These are phyloP conservation scores for Ancistrus triradiatus DNA, from an alignment of 2,113 vertebrate genomes.

Conservation along the genomic window DNA sequence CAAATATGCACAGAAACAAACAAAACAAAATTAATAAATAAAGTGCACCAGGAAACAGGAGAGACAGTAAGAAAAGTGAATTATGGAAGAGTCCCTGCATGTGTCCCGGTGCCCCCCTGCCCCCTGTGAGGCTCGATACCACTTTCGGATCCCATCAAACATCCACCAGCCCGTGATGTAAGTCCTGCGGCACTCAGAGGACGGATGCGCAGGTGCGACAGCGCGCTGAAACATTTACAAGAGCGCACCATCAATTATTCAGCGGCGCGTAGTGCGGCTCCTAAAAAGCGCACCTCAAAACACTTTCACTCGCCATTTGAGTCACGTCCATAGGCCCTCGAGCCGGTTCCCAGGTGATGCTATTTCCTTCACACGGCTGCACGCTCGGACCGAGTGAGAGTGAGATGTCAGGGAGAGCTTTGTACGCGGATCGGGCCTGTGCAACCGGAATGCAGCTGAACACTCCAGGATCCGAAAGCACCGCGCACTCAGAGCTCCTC, in stretches of 20 bases:
- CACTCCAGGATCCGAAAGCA: no score
- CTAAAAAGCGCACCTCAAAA: background rate
- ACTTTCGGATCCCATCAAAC: slow-evolving; percentile 8
- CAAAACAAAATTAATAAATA: no score
- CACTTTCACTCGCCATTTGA: slow-evolving; percentile 12
- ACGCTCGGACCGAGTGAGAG: background rate
- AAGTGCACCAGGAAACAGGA: no score
- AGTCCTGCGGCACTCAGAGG: slow-evolving; percentile 24
- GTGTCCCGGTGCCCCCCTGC: no score
- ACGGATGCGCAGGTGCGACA: slow-evolving; percentile 30
- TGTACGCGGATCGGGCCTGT: background rate
- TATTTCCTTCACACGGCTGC: background rate
- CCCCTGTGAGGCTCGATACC: background rate
- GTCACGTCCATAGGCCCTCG: slow-evolving; percentile 25
- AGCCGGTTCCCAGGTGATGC: slow-evolving; percentile 1
- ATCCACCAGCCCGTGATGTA: slow-evolving; percentile 11
- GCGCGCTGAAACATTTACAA: slow-evolving; percentile 31
- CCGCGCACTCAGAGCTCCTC: no score
- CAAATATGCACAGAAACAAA: no score
- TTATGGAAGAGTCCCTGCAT: no score
- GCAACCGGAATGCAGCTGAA: background rate
- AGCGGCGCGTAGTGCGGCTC: slow-evolving; percentile 1
- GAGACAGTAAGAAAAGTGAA: no score
- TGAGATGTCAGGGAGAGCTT: background rate
- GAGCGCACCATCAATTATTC: slow-evolving; percentile 20